Evolutionary conservation across 1,140 invertebrate genomes (phyloP).

Genomic region (Metopolophium dirhodum): DNA sequence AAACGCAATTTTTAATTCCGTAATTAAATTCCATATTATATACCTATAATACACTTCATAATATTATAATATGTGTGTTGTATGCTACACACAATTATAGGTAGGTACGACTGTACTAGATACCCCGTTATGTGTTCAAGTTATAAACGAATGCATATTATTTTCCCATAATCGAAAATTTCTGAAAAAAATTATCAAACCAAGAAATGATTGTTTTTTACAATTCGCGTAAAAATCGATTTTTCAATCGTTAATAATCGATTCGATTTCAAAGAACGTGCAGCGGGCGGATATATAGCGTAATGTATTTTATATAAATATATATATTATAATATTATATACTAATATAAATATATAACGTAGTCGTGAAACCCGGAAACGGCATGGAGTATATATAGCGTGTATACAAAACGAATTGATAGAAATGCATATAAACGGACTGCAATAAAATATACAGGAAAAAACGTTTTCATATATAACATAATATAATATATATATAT

Average conservation of each 20-base stretch:
- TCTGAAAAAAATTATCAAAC: background rate
- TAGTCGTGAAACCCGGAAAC: background rate
- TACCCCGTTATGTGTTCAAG: no score
- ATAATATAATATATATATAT: no score
- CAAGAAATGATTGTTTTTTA: background rate
- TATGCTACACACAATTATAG: no score
- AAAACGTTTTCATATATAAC: background rate
- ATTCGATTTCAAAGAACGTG: background rate
- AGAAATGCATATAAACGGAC: background rate
- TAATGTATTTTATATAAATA: background rate
- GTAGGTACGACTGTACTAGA: no score
- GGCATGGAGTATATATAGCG: background rate
- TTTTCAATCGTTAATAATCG: conserved; percentile 10
- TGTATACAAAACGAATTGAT: background rate
- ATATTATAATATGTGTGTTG: no score
- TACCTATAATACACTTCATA: no score
- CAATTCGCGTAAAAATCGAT: background rate
- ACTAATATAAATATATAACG: background rate
- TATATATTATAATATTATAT: no score
- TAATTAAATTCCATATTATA: no score
- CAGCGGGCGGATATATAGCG: background rate
- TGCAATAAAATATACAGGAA: background rate
- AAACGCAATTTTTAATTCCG: no score
- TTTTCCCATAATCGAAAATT: background rate
- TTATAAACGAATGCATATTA: background rate